Evolutionary conservation across 2,888 invertebrate genomes (phyloP).

Genomic region (Drosophila prostipennis): DNA sequence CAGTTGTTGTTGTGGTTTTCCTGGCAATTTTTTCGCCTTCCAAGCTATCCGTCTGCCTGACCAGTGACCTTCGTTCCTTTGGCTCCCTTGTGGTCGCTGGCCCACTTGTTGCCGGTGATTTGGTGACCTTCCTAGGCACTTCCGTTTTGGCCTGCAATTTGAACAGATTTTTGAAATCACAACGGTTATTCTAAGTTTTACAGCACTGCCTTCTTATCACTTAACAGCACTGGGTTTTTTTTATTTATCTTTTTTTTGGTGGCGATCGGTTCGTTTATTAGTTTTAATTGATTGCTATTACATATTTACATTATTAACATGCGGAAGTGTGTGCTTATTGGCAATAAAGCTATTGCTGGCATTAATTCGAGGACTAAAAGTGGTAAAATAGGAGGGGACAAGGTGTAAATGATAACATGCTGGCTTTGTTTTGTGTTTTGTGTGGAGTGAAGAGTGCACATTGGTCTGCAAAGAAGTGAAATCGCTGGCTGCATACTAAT

Average conservation of each 20-base stretch:
- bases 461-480: constrained; percentile 10
- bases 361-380: background rate
- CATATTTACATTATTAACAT: constrained; percentile 22
- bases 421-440: background rate
- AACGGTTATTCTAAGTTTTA: background rate
- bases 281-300: constrained; percentile 41
- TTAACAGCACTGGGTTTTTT: constrained; percentile 13
- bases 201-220: constrained; percentile 35
- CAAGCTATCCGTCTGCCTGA: constrained; percentile 49
- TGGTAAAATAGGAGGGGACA: background rate
- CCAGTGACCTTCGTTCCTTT: constrained; percentile 33
- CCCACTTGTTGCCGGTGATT: constrained; percentile 54
- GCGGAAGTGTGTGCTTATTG: constrained; percentile 5
- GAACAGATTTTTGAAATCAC: constrained; percentile 10
- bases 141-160: constrained; percentile 55
- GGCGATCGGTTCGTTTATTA: constrained; percentile 33
- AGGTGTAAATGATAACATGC: constrained; percentile 7
- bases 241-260: constrained; percentile 14
- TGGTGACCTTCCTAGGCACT: constrained; percentile 47
- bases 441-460: constrained; percentile 8
- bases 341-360: constrained; percentile 5
- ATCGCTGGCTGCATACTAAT: constrained; percentile 17
- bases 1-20: constrained; percentile 19
- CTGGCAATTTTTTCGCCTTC: constrained; percentile 57
- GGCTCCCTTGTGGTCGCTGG: constrained; percentile 18